Evolutionary conservation across 2,113 vertebrate species (phyloP), one percentile per base, ranked within the genome.

Genomic region (Butorides virescens): DNA sequence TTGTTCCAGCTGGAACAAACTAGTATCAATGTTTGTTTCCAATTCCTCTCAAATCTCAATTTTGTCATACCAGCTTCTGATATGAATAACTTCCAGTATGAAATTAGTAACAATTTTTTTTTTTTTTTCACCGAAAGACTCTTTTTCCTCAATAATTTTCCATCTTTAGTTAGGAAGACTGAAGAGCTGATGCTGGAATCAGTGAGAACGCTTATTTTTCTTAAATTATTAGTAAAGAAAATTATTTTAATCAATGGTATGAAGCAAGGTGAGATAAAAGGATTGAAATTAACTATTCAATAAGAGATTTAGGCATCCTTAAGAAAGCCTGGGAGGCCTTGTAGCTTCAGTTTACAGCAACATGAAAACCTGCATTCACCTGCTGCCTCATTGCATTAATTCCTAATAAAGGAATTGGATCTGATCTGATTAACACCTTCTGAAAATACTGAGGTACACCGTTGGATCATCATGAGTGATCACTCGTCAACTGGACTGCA

Each of bases 381-480:
- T 44, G 13, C 77, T 86, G 39, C 26, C 44, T 86, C 46, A 91
- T 27, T 6, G 27, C 15, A 42, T 17, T 46, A 46, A 79, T 42
- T 72, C 78, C 44, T 65, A 75, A 15, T 42, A 75, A 75, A n/a
- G 52, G 27, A 71, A 78, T 62, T 12, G 34, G 5, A 66, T 65
- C 39, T 42, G 37, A 66, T 56, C 49, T 61, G n/a, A 49, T 47
- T 6, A 90, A 47, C 20, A 59, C 12, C 6, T 11, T 39, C 53
- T 53, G 44, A 72, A 90, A 75, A 82, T 11, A 56, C 4, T 1
- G 8, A 78, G 20, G 21, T 47, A 32, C 5, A 70, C 22, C 22
- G n/a, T 16, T 34, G 46, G n/a, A 59, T 18, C 22, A 67, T 46
- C 32, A 37, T 0, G 6, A 47, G 23, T 1, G 1, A 49, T 2